Evolutionary conservation across 2,888 invertebrate genomes (phyloP), one percentile per base, ranked within the genome.

Genomic region (Pterostichus madidus): DNA sequence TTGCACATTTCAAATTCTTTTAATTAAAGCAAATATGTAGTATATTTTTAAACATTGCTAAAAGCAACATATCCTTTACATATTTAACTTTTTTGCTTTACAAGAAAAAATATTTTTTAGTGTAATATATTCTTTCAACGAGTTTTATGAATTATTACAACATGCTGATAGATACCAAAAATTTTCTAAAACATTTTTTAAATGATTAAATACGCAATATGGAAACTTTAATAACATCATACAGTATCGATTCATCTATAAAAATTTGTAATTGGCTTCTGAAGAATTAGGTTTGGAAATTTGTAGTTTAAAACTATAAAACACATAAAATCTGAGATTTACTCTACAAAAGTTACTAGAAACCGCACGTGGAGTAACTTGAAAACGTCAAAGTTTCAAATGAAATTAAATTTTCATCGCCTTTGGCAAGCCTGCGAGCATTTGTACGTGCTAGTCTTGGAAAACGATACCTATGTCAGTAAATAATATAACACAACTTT

Each of bases 401-500:
- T 71, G 68, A 71, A 71, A 71, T 71, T 71, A 71, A 71, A 71
- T 71, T 71, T 71, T 71, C 68, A 71, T 39, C 68, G 44, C 39
- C 15, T 44, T 71, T 17, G 8, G 68, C 17, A 39, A 71, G 0
- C 10, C 44, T 44, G 44, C 68, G 39, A 44, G 17, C 44, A 71
- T 71, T 71, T 17, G 39, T 44, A 71, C 68, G 68, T 71, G 68
- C 44, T 5, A 44, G 39, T 44, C 68, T 44, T 71, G 39, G 68
- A 11, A 71, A 71, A 17, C 68, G 68, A 71, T 64, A 71, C 44
- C 44, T 46, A 44, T 13, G 17, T 10, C 68, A 17, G 68, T 71
- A 71, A 71, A 71, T 71, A 44, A 71, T 71, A 71, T 44, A 71
- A 71, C 68, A 71, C 44, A 71, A 71, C 68, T 71, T 68, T 71